Evolutionary conservation across 1,140 invertebrate species (phyloP).

Genomic region (Epicauta chinensis): DNA sequence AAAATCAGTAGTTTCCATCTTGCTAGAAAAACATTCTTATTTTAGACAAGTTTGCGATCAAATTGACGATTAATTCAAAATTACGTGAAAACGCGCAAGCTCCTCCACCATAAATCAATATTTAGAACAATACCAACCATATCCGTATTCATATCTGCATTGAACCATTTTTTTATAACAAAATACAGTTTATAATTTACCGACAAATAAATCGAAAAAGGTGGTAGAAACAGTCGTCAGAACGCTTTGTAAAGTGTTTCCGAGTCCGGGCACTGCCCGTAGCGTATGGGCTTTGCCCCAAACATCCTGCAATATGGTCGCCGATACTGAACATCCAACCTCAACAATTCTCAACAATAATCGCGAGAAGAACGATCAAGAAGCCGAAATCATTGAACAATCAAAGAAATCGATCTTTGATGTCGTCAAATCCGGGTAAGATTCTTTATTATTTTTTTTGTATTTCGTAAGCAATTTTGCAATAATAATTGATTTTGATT

Average conservation of each 20-base stretch:
- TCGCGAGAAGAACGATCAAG: slow-evolving; percentile 45
- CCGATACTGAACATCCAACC: slow-evolving; percentile 52
- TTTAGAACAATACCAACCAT: too few species aligned
- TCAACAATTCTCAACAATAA: slow-evolving; percentile 41
- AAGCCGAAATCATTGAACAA: slow-evolving; percentile 45
- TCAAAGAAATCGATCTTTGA: slow-evolving; percentile 56
- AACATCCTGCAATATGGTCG: slow-evolving; percentile 63
- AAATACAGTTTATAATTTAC: too few species aligned
- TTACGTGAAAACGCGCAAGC: too few species aligned
- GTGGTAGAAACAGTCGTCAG: slow-evolving; percentile 19
- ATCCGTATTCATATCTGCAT: too few species aligned
- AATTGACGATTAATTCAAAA: too few species aligned
- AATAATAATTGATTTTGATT: neutral
- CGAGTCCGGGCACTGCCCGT: slow-evolving; percentile 76
- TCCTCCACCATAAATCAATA: neutral
- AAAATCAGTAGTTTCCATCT: too few species aligned
- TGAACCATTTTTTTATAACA: too few species aligned
- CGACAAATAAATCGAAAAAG: too few species aligned
- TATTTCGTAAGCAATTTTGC: too few species aligned
- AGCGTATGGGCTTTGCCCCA: slow-evolving; percentile 76
- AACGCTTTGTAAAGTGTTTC: slow-evolving; percentile 54
- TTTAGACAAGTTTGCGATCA: too few species aligned
- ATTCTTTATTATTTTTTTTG: neutral
- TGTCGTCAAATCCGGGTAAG: slow-evolving; percentile 57
- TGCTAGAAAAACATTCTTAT: too few species aligned